A percentile compares a stretch with the other conserved stretches of the same genome.
These are phyloP conservation scores for Sussaba pulchella DNA, from an alignment of 2,888 invertebrate genomes.

Conservation along the genomic window DNA sequence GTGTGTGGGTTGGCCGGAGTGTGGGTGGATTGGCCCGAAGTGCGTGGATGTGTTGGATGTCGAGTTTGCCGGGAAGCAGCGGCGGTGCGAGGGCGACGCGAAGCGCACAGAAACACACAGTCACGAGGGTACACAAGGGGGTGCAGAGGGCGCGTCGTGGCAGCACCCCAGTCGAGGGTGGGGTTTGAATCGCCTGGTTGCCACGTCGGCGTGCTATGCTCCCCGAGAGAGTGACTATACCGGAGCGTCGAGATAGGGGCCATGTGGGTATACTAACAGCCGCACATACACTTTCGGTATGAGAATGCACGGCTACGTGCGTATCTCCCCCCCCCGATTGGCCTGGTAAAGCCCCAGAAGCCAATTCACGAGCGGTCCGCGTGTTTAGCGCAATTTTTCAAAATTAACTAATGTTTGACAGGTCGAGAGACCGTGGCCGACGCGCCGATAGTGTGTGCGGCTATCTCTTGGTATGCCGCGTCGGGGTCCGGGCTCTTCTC, in stretches of 20 bases:
- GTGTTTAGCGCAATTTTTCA: constrained; percentile 83
- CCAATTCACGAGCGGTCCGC: constrained; percentile 77
- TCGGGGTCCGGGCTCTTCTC: constrained; percentile 44
- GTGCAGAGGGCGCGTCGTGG: constrained; percentile 57
- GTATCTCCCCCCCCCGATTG: constrained; percentile 78
- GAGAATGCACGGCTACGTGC: constrained; percentile 65
- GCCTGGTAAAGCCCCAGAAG: constrained; percentile 79
- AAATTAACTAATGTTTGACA: constrained; percentile 83
- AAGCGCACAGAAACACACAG: constrained; percentile 51
- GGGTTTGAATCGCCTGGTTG: constrained; percentile 58
- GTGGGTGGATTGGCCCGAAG: constrained; percentile 51
- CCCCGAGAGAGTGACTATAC: constrained; percentile 54
- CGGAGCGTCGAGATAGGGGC: constrained; percentile 74
- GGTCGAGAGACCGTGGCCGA: constrained; percentile 58
- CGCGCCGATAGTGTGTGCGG: neutral
- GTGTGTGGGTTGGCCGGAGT: constrained; percentile 70
- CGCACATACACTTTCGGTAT: constrained; percentile 1
- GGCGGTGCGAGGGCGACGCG: constrained; percentile 69
- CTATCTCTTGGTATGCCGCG: constrained; percentile 35
- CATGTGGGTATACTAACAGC: constrained; percentile 37
- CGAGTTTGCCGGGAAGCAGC: constrained; percentile 70
- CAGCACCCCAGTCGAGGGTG: constrained; percentile 40
- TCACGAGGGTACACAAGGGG: constrained; percentile 53
- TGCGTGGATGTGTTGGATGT: constrained; percentile 46
- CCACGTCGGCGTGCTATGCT: constrained; percentile 58